A percentile compares a stretch with the other conserved stretches of the same genome.
phyloP scores from a whole-genome alignment of 1,140 invertebrate species.

The Probaryconus sp. region DNA sequence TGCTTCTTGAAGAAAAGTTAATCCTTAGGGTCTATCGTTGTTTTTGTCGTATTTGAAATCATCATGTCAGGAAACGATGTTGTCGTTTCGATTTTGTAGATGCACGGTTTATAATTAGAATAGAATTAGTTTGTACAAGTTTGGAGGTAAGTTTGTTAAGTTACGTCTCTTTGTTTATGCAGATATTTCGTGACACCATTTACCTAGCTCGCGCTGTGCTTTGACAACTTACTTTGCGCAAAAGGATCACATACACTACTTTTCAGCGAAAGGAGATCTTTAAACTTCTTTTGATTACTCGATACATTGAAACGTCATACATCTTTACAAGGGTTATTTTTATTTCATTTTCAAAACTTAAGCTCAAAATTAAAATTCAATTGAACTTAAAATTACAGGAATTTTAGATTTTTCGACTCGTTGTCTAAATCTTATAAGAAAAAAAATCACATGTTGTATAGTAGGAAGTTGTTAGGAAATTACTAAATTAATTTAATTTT shows the following conservation, averaged over 20 bases:
- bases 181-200: conserved; percentile 28
- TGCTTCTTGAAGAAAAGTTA: conserved; percentile 26
- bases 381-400: too few species aligned
- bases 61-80: conserved; percentile 60
- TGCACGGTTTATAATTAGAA: conserved; percentile 73
- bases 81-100: conserved; percentile 77
- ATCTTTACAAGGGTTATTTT: too few species aligned
- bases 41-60: conserved; percentile 22
- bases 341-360: too few species aligned
- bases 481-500: too few species aligned
- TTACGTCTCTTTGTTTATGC: conserved; percentile 50
- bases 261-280: conserved; percentile 20
- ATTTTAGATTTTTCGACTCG: too few species aligned
- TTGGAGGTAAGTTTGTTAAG: conserved; percentile 68
- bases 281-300: too few species aligned
- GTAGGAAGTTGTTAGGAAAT: too few species aligned
- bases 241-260: conserved; percentile 6
- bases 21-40: conserved; percentile 6
- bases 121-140: conserved; percentile 71
- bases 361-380: too few species aligned
- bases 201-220: conserved; percentile 15
- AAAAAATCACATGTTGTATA: too few species aligned
- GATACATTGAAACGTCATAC: too few species aligned
- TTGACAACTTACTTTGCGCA: conserved; percentile 39
- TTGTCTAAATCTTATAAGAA: too few species aligned